These are phyloP conservation scores for Apodemus sylvaticus DNA, from an alignment of 2,113 vertebrate species.

Conservation along the genomic window DNA sequence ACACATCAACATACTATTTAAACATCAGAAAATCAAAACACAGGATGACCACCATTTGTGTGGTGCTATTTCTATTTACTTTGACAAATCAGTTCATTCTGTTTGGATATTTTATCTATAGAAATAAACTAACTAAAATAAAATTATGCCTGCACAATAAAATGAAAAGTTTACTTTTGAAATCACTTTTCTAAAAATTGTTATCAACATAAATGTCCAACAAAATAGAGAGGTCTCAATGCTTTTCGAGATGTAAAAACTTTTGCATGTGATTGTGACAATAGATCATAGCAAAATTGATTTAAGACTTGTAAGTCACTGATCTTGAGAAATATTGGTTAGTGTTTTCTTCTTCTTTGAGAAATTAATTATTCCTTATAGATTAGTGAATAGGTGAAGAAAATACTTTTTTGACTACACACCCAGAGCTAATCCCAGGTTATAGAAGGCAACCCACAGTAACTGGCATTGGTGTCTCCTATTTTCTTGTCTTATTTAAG, in stretches of 20 bases:
- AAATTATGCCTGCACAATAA: neutral
- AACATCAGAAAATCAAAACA: conserved; percentile 40
- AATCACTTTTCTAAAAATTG: neutral
- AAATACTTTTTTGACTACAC: neutral
- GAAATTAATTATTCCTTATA: neutral
- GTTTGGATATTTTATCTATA: conserved; percentile 36
- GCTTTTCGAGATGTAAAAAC: neutral
- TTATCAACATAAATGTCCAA: neutral
- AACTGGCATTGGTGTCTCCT: neutral
- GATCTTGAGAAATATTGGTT: neutral
- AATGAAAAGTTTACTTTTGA: neutral
- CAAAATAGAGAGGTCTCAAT: neutral
- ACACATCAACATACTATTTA: neutral
- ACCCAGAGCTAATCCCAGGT: neutral
- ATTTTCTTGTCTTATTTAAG: neutral
- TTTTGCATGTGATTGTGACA: neutral
- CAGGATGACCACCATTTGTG: neutral
- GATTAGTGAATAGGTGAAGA: neutral
- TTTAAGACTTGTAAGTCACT: neutral
- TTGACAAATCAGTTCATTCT: conserved; percentile 54
- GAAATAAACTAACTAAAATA: conserved; percentile 16
- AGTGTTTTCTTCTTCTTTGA: neutral
- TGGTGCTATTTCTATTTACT: conserved; percentile 47
- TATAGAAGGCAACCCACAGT: neutral
- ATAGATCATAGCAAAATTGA: neutral